Evolutionary conservation across 2,888 invertebrate species (phyloP).

Genomic region (Didymodactylos carnosus): DNA sequence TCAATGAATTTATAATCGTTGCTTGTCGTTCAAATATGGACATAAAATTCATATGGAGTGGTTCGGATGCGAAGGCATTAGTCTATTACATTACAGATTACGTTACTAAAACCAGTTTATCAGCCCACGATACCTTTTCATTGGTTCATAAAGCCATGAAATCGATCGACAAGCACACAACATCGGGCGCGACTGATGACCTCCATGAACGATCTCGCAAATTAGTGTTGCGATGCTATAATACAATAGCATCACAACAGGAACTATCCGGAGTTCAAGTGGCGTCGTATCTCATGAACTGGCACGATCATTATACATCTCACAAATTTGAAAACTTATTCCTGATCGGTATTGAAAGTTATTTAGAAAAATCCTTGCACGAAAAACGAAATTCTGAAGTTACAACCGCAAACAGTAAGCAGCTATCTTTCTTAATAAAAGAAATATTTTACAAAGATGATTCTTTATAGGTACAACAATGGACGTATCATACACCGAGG

Average conservation of each 20-base stretch:
- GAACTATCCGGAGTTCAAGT: not conserved
- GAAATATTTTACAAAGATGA: too few relatives aligned
- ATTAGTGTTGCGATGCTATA: not conserved
- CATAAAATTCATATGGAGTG: not conserved
- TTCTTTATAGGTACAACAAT: too few relatives aligned
- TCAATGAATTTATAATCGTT: not conserved
- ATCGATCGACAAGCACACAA: not conserved
- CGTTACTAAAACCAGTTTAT: not conserved
- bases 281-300: not conserved
- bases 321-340: not conserved
- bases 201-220: not conserved
- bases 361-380: too few relatives aligned
- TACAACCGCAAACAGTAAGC: too few relatives aligned
- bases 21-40: not conserved
- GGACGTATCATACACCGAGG: too few relatives aligned
- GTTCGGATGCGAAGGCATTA: not conserved
- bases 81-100: not conserved
- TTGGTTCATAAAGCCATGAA: not conserved
- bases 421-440: too few relatives aligned
- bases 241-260: not conserved
- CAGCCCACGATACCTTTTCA: not conserved
- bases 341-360: not conserved
- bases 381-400: too few relatives aligned
- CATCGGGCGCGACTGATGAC: not conserved
- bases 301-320: not conserved